Base-by-base conservation (phyloP, 2,113 vertebrate genomes). In the Protobothrops flavoviridis region DNA sequence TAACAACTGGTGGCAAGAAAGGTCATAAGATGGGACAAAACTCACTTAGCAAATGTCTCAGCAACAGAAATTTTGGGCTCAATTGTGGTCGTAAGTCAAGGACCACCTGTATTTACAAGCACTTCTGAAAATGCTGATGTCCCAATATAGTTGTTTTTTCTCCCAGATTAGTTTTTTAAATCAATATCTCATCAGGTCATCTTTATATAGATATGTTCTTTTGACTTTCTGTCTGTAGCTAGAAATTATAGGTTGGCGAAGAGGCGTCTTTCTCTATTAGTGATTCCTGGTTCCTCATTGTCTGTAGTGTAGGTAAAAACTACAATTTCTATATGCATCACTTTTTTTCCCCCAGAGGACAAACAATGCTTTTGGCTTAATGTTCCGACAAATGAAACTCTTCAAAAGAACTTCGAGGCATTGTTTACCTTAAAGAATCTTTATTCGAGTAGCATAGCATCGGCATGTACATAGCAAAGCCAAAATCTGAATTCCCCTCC, bases 101-200 rank as follows among this genome's bases (percentile, higher is more conserved):
- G 57, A 10, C 57, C 23, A 59, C 7, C 57, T 59, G 23, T 26
- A 15, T 69, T 69, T n/a, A n/a, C 11, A 69, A 69, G 64, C 29
- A n/a, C 4, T 69, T n/a, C 5, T 69, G 64, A 69, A 13, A 69
- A n/a, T 69, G 29, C 12, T 12, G 29, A 5, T 69, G 1, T 69
- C 95, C 95, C 96, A 94, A 1, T 91, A 92, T 95, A 64, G 61
- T 89, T 64, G 94, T 90, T 95, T 95, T 94, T 95, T 95, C 92
- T 94, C 96, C 95, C 53, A 94, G 93, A 90, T 48, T 95, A 94
- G 94, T 95, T 94, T 93, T 95, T 96, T 95, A 93, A 93, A 92
- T 61, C 92, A 91, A 91, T 26, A 9, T 39, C 94, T 94, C 39
- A 52, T 2, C 43, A 33, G 74, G 33, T 15, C n/a, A 56, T 56